A percentile compares a stretch with the other conserved stretches of the same genome.
Evolutionary conservation across 2,888 invertebrate species (phyloP).

Genomic region (Cephonodes hylas): DNA sequence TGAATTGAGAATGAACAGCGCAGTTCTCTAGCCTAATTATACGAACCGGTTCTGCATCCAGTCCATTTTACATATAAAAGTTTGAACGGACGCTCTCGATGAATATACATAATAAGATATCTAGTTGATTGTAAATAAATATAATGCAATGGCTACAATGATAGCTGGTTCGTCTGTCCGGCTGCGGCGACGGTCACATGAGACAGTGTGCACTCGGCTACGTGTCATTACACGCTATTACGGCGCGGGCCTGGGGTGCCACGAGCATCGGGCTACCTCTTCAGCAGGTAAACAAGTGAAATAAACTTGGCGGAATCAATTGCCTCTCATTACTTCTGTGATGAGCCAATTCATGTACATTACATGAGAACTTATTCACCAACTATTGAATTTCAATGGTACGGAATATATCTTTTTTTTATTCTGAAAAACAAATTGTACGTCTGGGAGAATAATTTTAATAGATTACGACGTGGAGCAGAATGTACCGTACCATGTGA

Average conservation of each 20-base stretch:
- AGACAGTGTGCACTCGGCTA: neutral
- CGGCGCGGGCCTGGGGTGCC: neutral
- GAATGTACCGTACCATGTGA: neutral
- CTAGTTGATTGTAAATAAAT: conserved; percentile 31
- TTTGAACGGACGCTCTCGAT: conserved; percentile 14
- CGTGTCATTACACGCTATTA: conserved; percentile 6
- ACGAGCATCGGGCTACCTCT: neutral
- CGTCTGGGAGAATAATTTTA: too few relatives aligned
- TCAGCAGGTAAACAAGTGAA: conserved; percentile 7
- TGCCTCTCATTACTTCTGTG: neutral
- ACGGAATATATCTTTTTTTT: too few relatives aligned
- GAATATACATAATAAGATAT: conserved; percentile 31
- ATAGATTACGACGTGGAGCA: too few relatives aligned
- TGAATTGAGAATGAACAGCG: neutral
- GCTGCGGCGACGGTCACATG: conserved; percentile 19
- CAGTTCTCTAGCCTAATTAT: conserved; percentile 15
- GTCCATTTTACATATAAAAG: conserved; percentile 29
- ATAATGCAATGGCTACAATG: conserved; percentile 18
- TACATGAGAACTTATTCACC: too few relatives aligned
- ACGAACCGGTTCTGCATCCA: conserved; percentile 17
- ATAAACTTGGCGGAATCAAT: neutral
- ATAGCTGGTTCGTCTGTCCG: conserved; percentile 29
- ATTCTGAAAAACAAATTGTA: too few relatives aligned
- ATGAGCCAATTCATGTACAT: too few relatives aligned
- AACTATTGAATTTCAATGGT: too few relatives aligned